phyloP scores from a whole-genome alignment of 2,888 invertebrate genomes.

The Synergus umbraculus region DNA sequence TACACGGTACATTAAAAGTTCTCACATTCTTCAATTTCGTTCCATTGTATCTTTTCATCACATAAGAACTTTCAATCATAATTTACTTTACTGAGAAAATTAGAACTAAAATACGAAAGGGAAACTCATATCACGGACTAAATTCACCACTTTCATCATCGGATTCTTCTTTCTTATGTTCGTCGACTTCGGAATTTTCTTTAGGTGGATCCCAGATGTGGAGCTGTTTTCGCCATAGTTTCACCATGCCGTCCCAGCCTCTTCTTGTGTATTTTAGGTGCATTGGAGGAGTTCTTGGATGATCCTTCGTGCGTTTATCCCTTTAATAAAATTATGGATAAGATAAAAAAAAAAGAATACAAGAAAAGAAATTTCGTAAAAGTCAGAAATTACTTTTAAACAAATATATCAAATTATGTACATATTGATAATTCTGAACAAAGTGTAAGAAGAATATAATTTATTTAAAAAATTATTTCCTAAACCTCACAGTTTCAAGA shows the following conservation, averaged over 20 bases:
- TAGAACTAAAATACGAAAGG: background rate
- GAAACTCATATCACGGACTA: conserved; percentile 11
- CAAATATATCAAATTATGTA: too few relatives aligned
- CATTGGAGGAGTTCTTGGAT: conserved; percentile 95
- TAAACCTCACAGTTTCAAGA: too few relatives aligned
- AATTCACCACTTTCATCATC: conserved; percentile 41
- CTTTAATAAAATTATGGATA: conserved; percentile 73
- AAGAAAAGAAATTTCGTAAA: too few relatives aligned
- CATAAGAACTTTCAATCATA: background rate
- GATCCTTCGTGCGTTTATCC: conserved; percentile 82
- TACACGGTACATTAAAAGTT: background rate
- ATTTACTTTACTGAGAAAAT: conserved; percentile 1
- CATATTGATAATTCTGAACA: too few relatives aligned
- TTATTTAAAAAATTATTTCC: too few relatives aligned
- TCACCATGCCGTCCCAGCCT: conserved; percentile 94
- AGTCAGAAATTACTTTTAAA: too few relatives aligned
- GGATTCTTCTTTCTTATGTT: conserved; percentile 42
- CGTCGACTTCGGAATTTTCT: conserved; percentile 51
- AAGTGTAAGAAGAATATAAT: too few relatives aligned
- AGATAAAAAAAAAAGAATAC: background rate
- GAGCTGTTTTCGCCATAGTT: conserved; percentile 90
- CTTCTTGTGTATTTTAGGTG: conserved; percentile 91
- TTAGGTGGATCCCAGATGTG: conserved; percentile 87
- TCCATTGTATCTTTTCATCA: background rate
- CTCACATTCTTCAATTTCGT: background rate